A percentile compares a stretch with the other conserved stretches of the same genome.
These are phyloP conservation scores for Potorous gilbertii DNA, from an alignment of 2,797 vertebrate species.

Conservation along the genomic window DNA sequence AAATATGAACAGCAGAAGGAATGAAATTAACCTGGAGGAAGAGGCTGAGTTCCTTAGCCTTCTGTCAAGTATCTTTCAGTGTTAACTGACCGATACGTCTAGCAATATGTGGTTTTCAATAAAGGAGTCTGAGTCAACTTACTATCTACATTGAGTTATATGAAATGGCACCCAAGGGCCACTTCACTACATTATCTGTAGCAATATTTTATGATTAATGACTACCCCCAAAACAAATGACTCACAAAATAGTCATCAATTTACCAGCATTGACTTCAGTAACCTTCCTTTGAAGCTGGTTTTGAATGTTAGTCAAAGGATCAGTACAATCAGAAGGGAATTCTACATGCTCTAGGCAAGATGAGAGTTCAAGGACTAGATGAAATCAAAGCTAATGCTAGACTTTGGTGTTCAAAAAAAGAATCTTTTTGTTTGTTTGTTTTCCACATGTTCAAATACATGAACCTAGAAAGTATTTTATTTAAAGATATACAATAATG, in stretches of 20 bases:
- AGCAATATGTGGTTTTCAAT: neutral
- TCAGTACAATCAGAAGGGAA: neutral
- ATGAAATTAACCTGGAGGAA: neutral
- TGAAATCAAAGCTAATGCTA: neutral
- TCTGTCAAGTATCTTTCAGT: neutral
- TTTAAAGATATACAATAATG: neutral
- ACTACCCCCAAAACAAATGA: neutral
- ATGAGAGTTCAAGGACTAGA: neutral
- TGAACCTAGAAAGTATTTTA: neutral
- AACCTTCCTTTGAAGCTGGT: neutral
- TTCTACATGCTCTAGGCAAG: neutral
- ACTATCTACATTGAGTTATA: neutral
- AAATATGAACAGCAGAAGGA: neutral
- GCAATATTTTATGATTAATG: neutral
- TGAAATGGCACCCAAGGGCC: neutral
- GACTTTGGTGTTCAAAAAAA: neutral
- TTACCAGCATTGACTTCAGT: neutral
- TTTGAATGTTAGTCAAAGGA: neutral
- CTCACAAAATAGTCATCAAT: neutral
- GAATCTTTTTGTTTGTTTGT: neutral
- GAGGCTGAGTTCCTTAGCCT: neutral
- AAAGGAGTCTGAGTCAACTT: neutral
- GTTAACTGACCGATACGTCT: neutral
- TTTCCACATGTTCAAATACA: neutral
- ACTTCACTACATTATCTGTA: neutral